Evolutionary conservation across 2,888 invertebrate species (phyloP).

Genomic region (Monoplex corrugatus): DNA sequence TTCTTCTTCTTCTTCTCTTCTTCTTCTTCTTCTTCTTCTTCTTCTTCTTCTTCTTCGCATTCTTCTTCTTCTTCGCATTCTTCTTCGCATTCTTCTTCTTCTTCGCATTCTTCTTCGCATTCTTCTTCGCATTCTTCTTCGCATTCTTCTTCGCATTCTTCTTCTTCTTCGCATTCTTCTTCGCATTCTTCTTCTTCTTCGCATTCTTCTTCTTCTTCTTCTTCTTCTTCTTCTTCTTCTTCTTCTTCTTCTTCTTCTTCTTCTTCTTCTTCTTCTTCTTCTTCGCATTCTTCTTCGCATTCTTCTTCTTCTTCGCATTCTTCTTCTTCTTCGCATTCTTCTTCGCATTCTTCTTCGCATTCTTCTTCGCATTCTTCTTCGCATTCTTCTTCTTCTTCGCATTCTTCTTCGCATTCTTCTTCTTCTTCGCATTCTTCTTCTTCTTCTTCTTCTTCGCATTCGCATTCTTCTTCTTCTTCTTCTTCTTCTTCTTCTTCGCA

Average conservation of each 20-base stretch:
- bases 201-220: not conserved
- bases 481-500: no score
- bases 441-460: no score
- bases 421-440: no score
- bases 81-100: not conserved
- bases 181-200: not conserved
- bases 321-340: not conserved
- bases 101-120: not conserved
- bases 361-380: no score
- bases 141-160: not conserved
- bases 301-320: not conserved
- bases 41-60: not conserved
- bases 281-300: not conserved
- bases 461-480: no score
- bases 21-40: not conserved
- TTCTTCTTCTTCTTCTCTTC: not conserved
- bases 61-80: not conserved
- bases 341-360: no score
- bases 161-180: not conserved
- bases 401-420: no score
- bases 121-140: not conserved
- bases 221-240: not conserved
- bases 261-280: not conserved
- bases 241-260: not conserved
- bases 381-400: no score